Conservation (phyloP, 2,797 vertebrate genomes). For the Oophaga sylvatica region DNA sequence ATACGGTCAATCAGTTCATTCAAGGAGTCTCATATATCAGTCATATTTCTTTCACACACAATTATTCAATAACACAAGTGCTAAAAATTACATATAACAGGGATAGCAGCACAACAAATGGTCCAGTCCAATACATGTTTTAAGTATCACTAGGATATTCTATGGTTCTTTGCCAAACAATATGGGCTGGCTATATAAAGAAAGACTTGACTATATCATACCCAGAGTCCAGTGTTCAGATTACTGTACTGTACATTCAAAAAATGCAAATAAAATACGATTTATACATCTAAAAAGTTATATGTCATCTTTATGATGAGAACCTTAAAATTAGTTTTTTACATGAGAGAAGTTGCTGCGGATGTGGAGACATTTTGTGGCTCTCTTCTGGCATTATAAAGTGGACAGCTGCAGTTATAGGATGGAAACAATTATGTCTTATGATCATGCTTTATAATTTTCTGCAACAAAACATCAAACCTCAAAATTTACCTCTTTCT, state of each 20-base stretch:
- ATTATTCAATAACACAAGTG: no score
- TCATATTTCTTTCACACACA: no score
- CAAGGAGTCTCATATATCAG: no score
- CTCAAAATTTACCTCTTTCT: neutral
- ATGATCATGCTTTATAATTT: slow-evolving; percentile 33
- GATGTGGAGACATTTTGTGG: slow-evolving; percentile 66
- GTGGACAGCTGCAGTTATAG: slow-evolving; percentile 54
- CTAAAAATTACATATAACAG: no score
- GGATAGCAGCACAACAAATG: no score
- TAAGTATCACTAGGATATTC: no score
- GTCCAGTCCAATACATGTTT: no score
- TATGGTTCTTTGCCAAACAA: no score
- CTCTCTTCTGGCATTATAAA: slow-evolving; percentile 46
- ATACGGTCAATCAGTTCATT: no score
- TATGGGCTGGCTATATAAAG: no score
- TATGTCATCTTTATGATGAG: neutral
- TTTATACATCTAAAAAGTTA: neutral
- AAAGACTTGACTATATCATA: no score
- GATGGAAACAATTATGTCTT: slow-evolving; percentile 32
- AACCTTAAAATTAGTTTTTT: slow-evolving; percentile 17
- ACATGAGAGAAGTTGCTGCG: slow-evolving; percentile 46
- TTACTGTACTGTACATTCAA: neutral
- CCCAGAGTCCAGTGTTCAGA: no score
- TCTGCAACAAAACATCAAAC: neutral
- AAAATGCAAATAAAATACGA: neutral